These are phyloP conservation scores for Atethmia centrago DNA, from an alignment of 2,888 invertebrate genomes.

Conservation along the genomic window DNA sequence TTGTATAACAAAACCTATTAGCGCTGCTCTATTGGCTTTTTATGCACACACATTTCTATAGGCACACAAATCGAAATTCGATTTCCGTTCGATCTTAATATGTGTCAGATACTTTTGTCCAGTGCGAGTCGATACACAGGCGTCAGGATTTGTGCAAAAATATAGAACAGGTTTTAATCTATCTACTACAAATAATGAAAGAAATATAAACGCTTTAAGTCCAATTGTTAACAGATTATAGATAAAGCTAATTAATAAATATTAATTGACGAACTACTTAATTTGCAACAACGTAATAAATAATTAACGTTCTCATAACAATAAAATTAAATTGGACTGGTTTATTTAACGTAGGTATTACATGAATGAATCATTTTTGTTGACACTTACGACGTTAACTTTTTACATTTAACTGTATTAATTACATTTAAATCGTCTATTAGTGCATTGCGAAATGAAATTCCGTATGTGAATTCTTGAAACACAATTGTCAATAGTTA, in stretches of 20 bases:
- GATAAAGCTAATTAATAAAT: conserved; percentile 8
- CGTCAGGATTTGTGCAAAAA: not conserved
- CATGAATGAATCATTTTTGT: conserved; percentile 47
- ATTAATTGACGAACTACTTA: conserved; percentile 41
- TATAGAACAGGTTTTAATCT: not conserved
- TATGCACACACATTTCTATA: not conserved
- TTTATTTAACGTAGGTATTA: conserved; percentile 33
- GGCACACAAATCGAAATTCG: not conserved
- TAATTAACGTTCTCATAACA: conserved; percentile 14
- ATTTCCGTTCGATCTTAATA: not conserved
- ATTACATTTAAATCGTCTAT: conserved; percentile 58
- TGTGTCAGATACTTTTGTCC: not conserved
- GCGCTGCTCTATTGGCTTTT: not conserved
- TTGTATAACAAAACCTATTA: conserved; percentile 37
- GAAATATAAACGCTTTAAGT: not conserved
- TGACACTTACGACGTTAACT: conserved; percentile 58
- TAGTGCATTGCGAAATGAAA: conserved; percentile 62
- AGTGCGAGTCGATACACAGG: not conserved
- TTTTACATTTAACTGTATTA: conserved; percentile 55
- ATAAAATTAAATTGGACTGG: conserved; percentile 53
- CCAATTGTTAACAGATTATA: conserved; percentile 9
- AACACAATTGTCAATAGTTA: conserved; percentile 49
- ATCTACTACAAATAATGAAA: not conserved
- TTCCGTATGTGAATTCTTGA: conserved; percentile 49
- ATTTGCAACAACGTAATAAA: conserved; percentile 26